Evolutionary conservation across 2,113 vertebrate species (phyloP).

Genomic region (Rattus rattus): DNA sequence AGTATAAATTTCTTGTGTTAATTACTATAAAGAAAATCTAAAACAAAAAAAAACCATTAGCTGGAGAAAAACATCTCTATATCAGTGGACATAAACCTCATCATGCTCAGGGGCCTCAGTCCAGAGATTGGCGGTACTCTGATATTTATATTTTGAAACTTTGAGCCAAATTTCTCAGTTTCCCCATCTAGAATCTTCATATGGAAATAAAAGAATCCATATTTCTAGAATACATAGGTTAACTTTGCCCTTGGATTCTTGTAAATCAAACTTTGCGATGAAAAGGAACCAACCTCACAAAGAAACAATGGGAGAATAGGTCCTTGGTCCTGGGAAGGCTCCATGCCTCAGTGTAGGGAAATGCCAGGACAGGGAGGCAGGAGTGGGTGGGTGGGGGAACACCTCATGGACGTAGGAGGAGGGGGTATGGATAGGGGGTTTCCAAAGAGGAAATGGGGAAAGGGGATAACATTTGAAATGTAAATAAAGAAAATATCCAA

Average conservation of each 20-base stretch:
- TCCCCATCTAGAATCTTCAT: background rate
- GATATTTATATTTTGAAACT: background rate
- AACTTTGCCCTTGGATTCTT: background rate
- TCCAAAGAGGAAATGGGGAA: too few relatives aligned
- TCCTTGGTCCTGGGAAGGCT: too few relatives aligned
- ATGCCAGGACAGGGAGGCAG: too few relatives aligned
- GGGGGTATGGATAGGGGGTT: too few relatives aligned
- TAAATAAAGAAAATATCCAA: too few relatives aligned
- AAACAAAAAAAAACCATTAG: background rate
- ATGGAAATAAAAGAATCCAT: background rate
- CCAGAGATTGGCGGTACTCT: background rate
- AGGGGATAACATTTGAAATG: too few relatives aligned
- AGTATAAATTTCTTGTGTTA: background rate
- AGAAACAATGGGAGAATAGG: background rate
- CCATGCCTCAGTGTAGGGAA: too few relatives aligned
- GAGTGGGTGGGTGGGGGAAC: too few relatives aligned
- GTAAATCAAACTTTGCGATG: background rate
- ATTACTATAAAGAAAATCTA: background rate
- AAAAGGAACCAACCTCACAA: background rate
- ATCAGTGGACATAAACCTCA: background rate
- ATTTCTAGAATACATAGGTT: background rate
- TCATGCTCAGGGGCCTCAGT: rapidly evolving
- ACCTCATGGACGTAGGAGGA: too few relatives aligned
- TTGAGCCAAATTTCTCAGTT: background rate
- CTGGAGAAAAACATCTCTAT: background rate